A percentile compares a stretch with the other conserved stretches of the same genome.
These are phyloP conservation scores for Psix sp. DNA, from an alignment of 1,140 invertebrate genomes.

Conservation along the genomic window DNA sequence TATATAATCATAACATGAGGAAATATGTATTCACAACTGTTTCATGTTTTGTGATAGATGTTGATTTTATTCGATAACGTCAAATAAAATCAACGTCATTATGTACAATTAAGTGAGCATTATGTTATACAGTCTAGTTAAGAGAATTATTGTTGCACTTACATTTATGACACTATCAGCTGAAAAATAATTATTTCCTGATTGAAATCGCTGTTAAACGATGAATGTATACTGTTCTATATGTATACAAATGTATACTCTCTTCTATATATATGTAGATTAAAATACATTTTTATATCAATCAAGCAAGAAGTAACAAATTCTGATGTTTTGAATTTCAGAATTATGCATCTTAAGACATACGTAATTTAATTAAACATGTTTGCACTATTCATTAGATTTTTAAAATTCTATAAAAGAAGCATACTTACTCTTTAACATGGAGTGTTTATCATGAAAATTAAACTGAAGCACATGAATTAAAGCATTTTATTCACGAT, in stretches of 20 bases:
- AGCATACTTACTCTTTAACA: too few relatives aligned
- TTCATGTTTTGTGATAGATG: conserved; percentile 37
- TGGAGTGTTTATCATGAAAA: too few relatives aligned
- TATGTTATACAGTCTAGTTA: conserved; percentile 34
- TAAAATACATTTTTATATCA: conserved; percentile 9
- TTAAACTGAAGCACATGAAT: too few relatives aligned
- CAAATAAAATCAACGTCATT: conserved; percentile 22
- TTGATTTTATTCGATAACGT: conserved; percentile 41
- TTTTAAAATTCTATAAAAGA: too few relatives aligned
- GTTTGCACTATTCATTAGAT: too few relatives aligned
- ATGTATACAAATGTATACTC: conserved; percentile 8
- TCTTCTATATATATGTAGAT: conserved; percentile 6
- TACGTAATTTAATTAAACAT: too few relatives aligned
- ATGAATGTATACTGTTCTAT: conserved; percentile 16
- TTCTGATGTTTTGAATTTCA: too few relatives aligned
- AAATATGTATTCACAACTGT: conserved; percentile 18
- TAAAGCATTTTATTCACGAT: too few relatives aligned
- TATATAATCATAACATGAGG: conserved; percentile 15
- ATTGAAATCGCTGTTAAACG: conserved; percentile 27
- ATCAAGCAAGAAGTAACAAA: too few relatives aligned
- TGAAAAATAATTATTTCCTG: conserved; percentile 45
- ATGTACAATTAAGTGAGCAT: conserved; percentile 37
- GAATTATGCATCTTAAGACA: too few relatives aligned
- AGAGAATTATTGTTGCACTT: conserved; percentile 43
- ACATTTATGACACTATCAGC: conserved; percentile 39